These are phyloP conservation scores for Onychostruthus taczanowskii DNA, from an alignment of 2,113 vertebrate genomes.

Conservation along the genomic window DNA sequence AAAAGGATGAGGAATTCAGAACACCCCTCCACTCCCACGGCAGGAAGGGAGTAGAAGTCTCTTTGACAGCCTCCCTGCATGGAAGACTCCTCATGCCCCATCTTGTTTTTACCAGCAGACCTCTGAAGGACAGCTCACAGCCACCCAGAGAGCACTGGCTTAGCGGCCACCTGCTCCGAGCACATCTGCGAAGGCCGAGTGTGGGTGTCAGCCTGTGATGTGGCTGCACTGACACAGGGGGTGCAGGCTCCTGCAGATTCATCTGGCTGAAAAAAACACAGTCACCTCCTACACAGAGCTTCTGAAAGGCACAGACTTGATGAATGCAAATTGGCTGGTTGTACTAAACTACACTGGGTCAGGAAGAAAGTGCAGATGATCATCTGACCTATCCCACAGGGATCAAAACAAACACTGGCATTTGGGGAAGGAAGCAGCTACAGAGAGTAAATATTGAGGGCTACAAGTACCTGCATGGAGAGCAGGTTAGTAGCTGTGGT, in stretches of 20 bases:
- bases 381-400: not conserved
- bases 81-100: not conserved
- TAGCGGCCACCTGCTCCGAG: accelerated
- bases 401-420: not conserved
- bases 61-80: not conserved
- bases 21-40: not conserved
- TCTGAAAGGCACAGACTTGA: not conserved
- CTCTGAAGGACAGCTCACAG: not conserved
- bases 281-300: not conserved
- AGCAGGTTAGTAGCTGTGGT: not conserved
- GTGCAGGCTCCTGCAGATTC: not conserved
- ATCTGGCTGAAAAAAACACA: not conserved
- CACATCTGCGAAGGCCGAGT: not conserved
- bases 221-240: not conserved
- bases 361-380: not conserved
- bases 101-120: not conserved
- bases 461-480: not conserved
- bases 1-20: not conserved
- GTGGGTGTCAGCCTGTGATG: not conserved
- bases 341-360: not conserved
- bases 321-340: not conserved
- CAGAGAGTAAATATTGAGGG: not conserved
- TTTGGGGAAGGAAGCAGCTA: not conserved
- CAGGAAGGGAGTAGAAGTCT: not conserved
- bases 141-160: not conserved